phyloP scores from a whole-genome alignment of 2,113 vertebrate species.

The Hipposideros armiger region DNA sequence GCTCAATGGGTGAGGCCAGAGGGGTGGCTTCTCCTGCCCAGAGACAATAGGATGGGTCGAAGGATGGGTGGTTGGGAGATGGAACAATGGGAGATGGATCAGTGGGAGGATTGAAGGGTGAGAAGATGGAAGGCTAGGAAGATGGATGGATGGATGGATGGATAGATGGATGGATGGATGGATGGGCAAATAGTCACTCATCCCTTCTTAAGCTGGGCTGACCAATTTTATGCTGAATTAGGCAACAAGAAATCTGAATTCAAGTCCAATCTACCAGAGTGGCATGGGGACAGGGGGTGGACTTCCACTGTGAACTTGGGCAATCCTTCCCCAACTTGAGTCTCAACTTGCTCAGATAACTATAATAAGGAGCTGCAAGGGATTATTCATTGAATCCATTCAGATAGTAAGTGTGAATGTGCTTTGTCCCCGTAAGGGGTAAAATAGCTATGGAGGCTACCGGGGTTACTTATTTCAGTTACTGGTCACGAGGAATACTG shows the following conservation, averaged over 20 bases:
- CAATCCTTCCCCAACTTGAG: not conserved
- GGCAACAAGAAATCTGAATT: not conserved
- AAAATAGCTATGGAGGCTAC: not conserved
- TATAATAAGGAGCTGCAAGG: not conserved
- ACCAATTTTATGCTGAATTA: not conserved
- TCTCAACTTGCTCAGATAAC: not conserved
- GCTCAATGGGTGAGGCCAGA: conserved; percentile 69
- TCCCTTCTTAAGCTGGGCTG: not conserved
- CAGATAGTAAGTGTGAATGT: not conserved
- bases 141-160: no score
- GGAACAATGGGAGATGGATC: not conserved
- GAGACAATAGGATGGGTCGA: not conserved
- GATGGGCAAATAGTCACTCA: not conserved
- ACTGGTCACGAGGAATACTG: not conserved
- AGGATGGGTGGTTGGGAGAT: not conserved
- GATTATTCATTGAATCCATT: not conserved
- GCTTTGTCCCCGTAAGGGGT: not conserved
- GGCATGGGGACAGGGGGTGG: not conserved
- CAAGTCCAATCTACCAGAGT: not conserved
- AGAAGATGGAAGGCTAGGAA: not conserved
- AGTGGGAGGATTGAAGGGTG: not conserved
- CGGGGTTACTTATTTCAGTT: not conserved
- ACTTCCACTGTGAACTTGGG: not conserved
- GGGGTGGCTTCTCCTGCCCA: not conserved
- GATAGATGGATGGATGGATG: not conserved